phyloP scores from a whole-genome alignment of 2,888 invertebrate genomes.

The Stegophylla sp. region DNA sequence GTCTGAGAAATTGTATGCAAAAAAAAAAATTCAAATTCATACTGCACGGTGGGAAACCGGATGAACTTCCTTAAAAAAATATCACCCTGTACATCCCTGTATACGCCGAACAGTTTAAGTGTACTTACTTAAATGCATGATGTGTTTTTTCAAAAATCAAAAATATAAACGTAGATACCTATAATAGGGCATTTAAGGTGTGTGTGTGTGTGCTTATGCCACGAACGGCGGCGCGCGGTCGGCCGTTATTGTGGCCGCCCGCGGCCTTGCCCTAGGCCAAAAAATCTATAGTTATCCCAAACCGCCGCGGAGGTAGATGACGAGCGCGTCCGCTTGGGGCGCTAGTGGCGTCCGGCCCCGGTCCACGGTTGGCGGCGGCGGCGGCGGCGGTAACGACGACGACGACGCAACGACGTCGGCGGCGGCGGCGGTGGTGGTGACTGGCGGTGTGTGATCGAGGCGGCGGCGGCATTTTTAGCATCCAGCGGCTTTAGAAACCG shows the following conservation, averaged over 20 bases:
- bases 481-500: conserved; percentile 52
- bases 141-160: too few species aligned
- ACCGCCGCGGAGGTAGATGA: conserved; percentile 1
- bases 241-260: conserved; percentile 18
- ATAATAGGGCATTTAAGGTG: too few species aligned
- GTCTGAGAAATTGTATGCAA: too few species aligned
- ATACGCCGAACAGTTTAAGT: too few species aligned
- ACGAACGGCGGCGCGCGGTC: neutral
- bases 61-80: too few species aligned
- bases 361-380: conserved; percentile 10
- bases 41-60: too few species aligned
- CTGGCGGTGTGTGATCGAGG: conserved; percentile 5
- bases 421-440: neutral
- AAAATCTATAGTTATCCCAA: conserved; percentile 56
- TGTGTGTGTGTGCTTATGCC: too few species aligned
- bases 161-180: too few species aligned
- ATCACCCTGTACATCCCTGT: too few species aligned
- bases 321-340: conserved; percentile 25
- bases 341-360: conserved; percentile 10
- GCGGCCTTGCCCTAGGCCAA: conserved; percentile 57
- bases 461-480: conserved; percentile 54
- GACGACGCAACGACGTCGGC: conserved; percentile 2
- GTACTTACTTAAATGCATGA: too few species aligned
- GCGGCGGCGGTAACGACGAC: conserved; percentile 21
- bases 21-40: too few species aligned